Evolutionary conservation across 2,888 invertebrate genomes (phyloP).

Genomic region (Synanthedon vespiformis): DNA sequence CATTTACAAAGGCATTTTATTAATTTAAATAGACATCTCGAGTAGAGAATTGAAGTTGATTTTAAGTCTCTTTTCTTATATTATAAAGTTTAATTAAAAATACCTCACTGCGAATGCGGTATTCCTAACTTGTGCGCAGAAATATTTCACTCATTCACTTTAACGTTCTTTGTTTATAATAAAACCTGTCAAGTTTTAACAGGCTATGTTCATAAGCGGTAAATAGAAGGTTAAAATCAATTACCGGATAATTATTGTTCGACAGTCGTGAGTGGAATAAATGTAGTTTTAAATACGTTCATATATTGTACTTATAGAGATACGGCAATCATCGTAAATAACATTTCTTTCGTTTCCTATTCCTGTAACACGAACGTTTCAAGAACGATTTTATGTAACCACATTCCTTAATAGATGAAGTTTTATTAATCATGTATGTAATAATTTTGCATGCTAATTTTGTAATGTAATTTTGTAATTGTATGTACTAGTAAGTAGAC

Average conservation of each 20-base stretch:
- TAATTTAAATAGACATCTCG: too few relatives aligned
- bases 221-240: background rate
- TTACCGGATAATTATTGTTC: background rate
- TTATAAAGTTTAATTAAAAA: too few relatives aligned
- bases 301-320: background rate
- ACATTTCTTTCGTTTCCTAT: background rate
- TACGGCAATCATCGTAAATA: background rate
- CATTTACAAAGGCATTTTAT: too few relatives aligned
- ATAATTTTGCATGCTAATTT: too few relatives aligned
- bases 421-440: too few relatives aligned
- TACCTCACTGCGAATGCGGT: too few relatives aligned
- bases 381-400: background rate
- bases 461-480: too few relatives aligned
- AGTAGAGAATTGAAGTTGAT: too few relatives aligned
- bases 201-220: background rate
- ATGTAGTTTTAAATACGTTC: background rate
- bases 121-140: background rate
- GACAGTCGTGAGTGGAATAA: background rate
- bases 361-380: background rate
- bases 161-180: background rate
- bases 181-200: background rate
- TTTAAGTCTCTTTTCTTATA: too few relatives aligned
- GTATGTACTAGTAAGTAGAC: too few relatives aligned
- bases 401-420: background rate
- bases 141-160: background rate